Percentiles rank a stretch among this genome's conserved stretches.
Conservation (phyloP, 2,797 vertebrate genomes). For the Acanthornis magna region DNA sequence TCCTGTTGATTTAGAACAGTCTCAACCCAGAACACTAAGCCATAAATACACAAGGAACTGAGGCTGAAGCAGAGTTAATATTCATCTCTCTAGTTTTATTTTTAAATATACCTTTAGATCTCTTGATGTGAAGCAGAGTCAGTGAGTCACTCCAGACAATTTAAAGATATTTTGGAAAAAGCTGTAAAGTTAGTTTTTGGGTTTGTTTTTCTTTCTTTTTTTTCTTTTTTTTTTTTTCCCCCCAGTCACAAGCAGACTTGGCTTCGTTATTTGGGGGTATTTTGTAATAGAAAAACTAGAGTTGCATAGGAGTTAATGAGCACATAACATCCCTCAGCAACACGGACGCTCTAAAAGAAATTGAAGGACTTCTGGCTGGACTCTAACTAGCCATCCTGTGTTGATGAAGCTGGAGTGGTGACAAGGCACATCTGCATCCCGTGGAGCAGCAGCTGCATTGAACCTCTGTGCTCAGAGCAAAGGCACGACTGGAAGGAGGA, state of each 20-base stretch:
- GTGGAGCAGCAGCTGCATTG: neutral
- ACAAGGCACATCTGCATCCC: neutral
- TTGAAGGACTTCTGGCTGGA: neutral
- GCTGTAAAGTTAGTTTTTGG: neutral
- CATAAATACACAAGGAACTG: slow-evolving; percentile 46
- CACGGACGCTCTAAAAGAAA: neutral
- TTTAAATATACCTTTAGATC: slow-evolving; percentile 17
- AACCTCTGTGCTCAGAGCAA: neutral
- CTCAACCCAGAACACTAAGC: slow-evolving; percentile 36
- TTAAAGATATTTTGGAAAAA: slow-evolving; percentile 50
- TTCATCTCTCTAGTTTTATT: slow-evolving; percentile 37
- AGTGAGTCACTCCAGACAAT: slow-evolving; percentile 32
- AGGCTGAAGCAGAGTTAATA: slow-evolving; percentile 3
- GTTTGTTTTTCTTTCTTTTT: neutral
- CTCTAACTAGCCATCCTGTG: neutral
- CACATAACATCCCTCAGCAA: neutral
- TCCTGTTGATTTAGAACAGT: slow-evolving; percentile 53
- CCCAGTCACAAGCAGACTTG: neutral
- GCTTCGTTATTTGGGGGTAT: neutral
- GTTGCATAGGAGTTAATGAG: neutral
- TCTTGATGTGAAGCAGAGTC: neutral
- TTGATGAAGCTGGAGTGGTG: neutral
- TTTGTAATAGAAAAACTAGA: slow-evolving; percentile 3
- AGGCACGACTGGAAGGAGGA: neutral
- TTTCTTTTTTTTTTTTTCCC: too few species aligned